Conservation (phyloP, 2,113 vertebrate genomes). For the Atractosteus spatula region DNA sequence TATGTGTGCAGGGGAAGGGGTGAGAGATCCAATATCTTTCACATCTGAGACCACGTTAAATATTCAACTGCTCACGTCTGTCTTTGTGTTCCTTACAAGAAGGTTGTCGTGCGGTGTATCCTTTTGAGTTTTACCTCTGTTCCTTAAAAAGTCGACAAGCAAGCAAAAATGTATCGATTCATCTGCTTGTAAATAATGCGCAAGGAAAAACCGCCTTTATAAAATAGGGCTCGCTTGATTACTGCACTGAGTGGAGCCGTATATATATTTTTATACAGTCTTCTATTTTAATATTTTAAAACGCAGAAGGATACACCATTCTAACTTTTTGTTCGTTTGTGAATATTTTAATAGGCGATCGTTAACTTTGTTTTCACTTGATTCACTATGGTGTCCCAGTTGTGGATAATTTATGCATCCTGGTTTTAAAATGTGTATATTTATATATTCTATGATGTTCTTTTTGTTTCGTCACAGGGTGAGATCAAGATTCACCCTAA, state of each 20-base stretch:
- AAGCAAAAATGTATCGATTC: neutral
- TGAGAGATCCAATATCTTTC: neutral
- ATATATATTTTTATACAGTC: conserved; percentile 53
- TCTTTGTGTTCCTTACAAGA: neutral
- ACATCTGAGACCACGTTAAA: neutral
- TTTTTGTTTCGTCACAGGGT: too few species aligned
- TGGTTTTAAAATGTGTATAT: conserved; percentile 22
- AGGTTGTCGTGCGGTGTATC: conserved; percentile 8
- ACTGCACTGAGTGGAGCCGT: conserved; percentile 42
- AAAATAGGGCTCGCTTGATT: conserved; percentile 33
- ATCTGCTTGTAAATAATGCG: conserved; percentile 40
- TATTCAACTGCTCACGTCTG: neutral
- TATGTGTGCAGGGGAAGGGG: too few species aligned
- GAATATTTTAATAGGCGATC: conserved; percentile 1
- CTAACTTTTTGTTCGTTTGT: conserved; percentile 15
- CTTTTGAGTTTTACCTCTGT: conserved; percentile 9
- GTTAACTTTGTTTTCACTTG: conserved; percentile 10
- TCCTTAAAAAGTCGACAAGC: neutral
- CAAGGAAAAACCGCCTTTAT: conserved; percentile 16
- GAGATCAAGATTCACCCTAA: too few species aligned
- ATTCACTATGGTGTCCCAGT: conserved; percentile 2
- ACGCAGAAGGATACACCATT: conserved; percentile 8
- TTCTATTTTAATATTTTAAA: conserved; percentile 35
- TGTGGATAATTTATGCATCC: conserved; percentile 11
- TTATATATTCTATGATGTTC: conserved; percentile 18